Evolutionary conservation across 2,113 vertebrate species (phyloP), one percentile per base, ranked within the genome.

Genomic region (Cavia aperea): DNA sequence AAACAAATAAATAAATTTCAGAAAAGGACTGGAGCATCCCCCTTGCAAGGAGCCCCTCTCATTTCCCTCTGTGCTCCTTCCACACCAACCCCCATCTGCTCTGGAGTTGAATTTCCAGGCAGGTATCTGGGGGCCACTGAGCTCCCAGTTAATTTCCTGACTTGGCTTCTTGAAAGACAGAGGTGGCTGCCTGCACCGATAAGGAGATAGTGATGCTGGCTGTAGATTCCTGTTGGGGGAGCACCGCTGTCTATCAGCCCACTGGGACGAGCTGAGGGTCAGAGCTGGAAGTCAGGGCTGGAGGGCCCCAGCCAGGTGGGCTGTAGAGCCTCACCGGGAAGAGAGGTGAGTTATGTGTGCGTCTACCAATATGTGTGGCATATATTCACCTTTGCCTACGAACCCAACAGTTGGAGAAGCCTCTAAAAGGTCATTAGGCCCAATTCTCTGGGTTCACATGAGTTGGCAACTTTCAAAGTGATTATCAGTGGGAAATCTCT

Each of bases 111-210:
- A 90, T 95, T 96, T 95, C 88, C 43, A 12, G 93, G 93, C 90
- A 89, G 91, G 84, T 89, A 58, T 94, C 89, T 94, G 85, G 49
- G 51, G 70, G 73, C 73, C 0, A 65, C 95, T 93, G 0, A 19
- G 85, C 78, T 92, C 73, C 66, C 33, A 84, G 89, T 94, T 96
- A 89, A 97, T 97, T 96, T 97, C 96, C 96, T 97, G 96, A 62
- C 70, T 94, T 68, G 54, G 49, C 92, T 95, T 89, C 93, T 77
- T 60, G 93, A 92, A 90, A 96, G 95, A 46, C 62, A 54, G 86
- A 93, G 86, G 88, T 81, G 73, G 81, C 88, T 73, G 90, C 86
- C 72, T 24, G n/a, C 86, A 70, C 81, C 0, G 95, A 97, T 96
- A 95, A 54, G 72, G 58, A 93, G 96, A 96, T 95, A 94, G 70